phyloP scores from a whole-genome alignment of 2,113 vertebrate genomes.

The Oxyura jamaicensis region DNA sequence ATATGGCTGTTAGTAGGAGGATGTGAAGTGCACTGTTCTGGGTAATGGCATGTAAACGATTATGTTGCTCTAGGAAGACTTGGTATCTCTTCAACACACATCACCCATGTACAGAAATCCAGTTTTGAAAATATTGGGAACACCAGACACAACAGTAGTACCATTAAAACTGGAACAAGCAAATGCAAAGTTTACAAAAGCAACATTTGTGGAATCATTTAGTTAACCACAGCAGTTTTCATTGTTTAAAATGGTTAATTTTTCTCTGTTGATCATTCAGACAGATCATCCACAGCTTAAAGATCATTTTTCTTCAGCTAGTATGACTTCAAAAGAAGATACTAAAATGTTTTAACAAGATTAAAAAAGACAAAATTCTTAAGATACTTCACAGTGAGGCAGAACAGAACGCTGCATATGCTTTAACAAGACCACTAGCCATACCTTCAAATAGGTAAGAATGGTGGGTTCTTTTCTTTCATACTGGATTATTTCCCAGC shows the following conservation, averaged over 20 bases:
- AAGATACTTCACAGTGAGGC: neutral
- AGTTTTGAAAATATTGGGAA: conserved; percentile 9
- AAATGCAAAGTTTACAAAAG: neutral
- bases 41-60: neutral
- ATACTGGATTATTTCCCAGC: neutral
- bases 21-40: neutral
- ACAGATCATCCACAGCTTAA: neutral
- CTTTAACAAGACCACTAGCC: neutral
- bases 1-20: neutral
- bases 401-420: neutral
- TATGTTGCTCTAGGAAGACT: neutral
- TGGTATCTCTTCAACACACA: neutral
- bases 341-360: neutral
- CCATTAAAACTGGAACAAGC: neutral
- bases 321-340: neutral
- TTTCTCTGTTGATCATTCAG: neutral
- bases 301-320: neutral
- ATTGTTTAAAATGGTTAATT: neutral
- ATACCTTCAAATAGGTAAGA: neutral
- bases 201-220: neutral
- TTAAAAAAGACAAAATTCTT: neutral
- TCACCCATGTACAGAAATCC: neutral
- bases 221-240: neutral
- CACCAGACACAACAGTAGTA: neutral
- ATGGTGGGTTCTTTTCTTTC: neutral